Evolutionary conservation across 2,113 vertebrate genomes (phyloP), one percentile per base, ranked within the genome.

Genomic region (Fukomys damarensis): DNA sequence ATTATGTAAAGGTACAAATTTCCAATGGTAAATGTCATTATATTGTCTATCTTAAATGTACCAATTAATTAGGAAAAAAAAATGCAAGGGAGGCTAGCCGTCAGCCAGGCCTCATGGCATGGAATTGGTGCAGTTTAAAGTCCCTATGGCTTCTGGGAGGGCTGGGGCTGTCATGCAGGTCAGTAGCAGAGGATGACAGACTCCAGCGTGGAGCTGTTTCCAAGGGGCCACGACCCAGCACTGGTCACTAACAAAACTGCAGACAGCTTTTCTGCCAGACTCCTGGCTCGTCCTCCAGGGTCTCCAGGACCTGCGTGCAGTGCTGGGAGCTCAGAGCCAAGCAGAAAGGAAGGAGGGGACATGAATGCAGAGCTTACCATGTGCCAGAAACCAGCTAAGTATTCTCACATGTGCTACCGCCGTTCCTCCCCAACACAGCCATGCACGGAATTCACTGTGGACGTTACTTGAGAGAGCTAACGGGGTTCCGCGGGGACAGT

Each of bases 111-210:
- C 90, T 82, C 0, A 7, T 28, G 58, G 59, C 26, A 87, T 38
- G 68, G 82, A 86, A 91, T 96, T 82, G 91, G 94, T 26, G 46
- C 59, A 79, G 77, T 89, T 95, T 89, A 89, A 84, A 84, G 83
- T 68, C 8, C 74, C 79, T 59, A 30, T 88, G 85, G 63, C 66
- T 65, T 74, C 38, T 56, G 17, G 8, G 81, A n/a, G 28, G 80
- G 88, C 81, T 86, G 77, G 56, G 77, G 72, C 61, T 70, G 81
- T 49, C 79, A 77, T 92, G 49, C 32, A 54, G 82, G 89, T 86
- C 72, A 52, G 92, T 86, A 91, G 94, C 65, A 19, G 63, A 82
- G 9, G 32, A 74, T 70, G 46, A 49, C 11, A 43, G 70, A 74
- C 46, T 88, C 49, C 59, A 49, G 65, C 6, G 41, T 12, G 38